phyloP scores from a whole-genome alignment of 2,888 invertebrate species.

The Drosophila recens region DNA sequence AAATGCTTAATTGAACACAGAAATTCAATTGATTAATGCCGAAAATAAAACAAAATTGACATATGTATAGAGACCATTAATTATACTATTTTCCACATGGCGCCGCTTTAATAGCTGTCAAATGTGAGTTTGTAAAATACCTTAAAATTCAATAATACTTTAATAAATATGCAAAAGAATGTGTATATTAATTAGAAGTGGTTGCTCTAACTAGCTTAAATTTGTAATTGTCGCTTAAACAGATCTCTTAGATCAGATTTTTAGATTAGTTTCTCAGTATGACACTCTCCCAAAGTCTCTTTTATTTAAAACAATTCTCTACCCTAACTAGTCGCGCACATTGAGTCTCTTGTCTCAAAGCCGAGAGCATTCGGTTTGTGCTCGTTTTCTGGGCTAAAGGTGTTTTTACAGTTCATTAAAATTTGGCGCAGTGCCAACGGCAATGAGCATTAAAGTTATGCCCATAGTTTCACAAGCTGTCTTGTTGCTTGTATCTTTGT shows the following conservation, averaged over 20 bases:
- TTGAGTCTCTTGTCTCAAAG: neutral
- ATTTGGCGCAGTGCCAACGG: slow-evolving; percentile 75
- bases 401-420: slow-evolving; percentile 74
- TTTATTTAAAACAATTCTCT: neutral
- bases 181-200: too few species aligned
- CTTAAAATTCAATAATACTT: too few species aligned
- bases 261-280: neutral
- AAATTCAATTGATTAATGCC: slow-evolving; percentile 21
- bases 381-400: slow-evolving; percentile 24
- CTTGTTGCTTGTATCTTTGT: slow-evolving; percentile 60
- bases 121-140: neutral
- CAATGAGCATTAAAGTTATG: slow-evolving; percentile 78
- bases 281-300: neutral
- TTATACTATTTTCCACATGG: slow-evolving; percentile 2
- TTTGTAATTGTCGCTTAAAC: neutral
- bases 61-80: slow-evolving; percentile 11
- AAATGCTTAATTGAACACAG: slow-evolving; percentile 20
- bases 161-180: too few species aligned
- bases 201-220: too few species aligned
- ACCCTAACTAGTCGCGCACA: neutral
- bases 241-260: neutral
- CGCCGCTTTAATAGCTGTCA: neutral
- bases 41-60: slow-evolving; percentile 8
- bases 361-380: neutral
- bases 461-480: slow-evolving; percentile 57